Base-by-base conservation (phyloP, 2,888 invertebrate genomes). In the Trachelus iudaicus region DNA sequence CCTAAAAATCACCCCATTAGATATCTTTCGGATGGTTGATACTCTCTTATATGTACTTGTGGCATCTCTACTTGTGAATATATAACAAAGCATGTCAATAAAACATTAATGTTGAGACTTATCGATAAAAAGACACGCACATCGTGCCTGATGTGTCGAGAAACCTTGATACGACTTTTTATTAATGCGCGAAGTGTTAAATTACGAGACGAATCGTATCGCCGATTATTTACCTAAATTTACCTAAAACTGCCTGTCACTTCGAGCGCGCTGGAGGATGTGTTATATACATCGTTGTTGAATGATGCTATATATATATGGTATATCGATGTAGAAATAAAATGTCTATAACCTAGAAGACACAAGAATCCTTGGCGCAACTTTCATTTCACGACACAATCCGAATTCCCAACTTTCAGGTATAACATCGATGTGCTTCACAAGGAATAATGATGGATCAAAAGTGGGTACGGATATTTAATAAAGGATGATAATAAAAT, bases 321-420 rank as follows among this genome's bases (percentile, higher is more conserved):
- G 74, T 78, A 73, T 82, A 82, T 77, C 69, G 69, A 76, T 73
- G 82, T 83, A 82, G 81, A 79, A 76, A 71, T 71, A 78, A 34
- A 34, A 78, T 76, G 73, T 77, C 73, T 77, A 73, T 80, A 83
- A 69, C 73, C 23, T 80, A 80, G 75, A 69, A 71, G 31, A 34
- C 71, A 71, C 23, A 56, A 56, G 56, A 56, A 56, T 56, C 56
- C 23, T 56, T 56, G 9, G 23, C 9, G 56, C 56, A 23, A 23
- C 23, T 9, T 56, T 56, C 9, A 56, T 56, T 56, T 56, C 23
- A 56, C 56, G 23, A 23, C 23, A 9, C 56, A 56, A 56, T 23
- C 56, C 56, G 23, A 56, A 56, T 23, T 56, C 23, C 56, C 23
- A 23, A 23, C 1, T 56, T 56, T 23, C 9, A 56, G 40, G 23